phyloP scores from a whole-genome alignment of 2,888 invertebrate species.

The Pycnomerus fuliginosus region DNA sequence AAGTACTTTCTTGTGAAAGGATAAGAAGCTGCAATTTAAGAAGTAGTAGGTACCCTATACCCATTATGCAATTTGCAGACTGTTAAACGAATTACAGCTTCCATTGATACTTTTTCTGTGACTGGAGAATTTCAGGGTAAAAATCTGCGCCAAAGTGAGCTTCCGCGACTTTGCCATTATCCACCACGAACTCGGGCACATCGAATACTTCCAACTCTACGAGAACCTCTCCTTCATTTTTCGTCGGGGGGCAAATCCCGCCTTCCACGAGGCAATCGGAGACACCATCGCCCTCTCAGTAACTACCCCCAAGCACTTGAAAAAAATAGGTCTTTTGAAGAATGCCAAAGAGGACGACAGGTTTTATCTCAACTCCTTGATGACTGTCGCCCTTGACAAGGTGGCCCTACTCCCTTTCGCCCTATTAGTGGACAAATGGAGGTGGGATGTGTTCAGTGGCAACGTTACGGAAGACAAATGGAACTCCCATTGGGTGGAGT shows the following conservation, averaged over 20 bases:
- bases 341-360: constrained; percentile 34
- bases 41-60: too few relatives aligned
- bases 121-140: too few relatives aligned
- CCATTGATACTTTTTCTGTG: too few relatives aligned
- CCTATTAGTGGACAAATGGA: constrained; percentile 59
- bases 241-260: constrained; percentile 59
- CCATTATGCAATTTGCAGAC: too few relatives aligned
- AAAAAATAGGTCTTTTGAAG: constrained; percentile 51
- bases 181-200: constrained; percentile 74
- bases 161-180: constrained; percentile 63
- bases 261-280: constrained; percentile 66
- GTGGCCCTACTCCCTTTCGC: constrained; percentile 61
- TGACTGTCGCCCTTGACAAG: constrained; percentile 54
- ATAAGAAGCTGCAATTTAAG: too few relatives aligned
- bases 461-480: constrained; percentile 49
- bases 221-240: constrained; percentile 57
- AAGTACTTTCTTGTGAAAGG: too few relatives aligned
- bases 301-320: constrained; percentile 56
- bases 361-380: constrained; percentile 54
- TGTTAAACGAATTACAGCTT: too few relatives aligned
- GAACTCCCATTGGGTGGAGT: constrained; percentile 53
- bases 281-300: constrained; percentile 63
- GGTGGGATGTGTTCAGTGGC: constrained; percentile 60
- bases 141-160: constrained; percentile 61
- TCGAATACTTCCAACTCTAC: constrained; percentile 66